Evolutionary conservation across 2,888 invertebrate genomes (phyloP), one percentile per base, ranked within the genome.

Genomic region (Drosophila affinis): DNA sequence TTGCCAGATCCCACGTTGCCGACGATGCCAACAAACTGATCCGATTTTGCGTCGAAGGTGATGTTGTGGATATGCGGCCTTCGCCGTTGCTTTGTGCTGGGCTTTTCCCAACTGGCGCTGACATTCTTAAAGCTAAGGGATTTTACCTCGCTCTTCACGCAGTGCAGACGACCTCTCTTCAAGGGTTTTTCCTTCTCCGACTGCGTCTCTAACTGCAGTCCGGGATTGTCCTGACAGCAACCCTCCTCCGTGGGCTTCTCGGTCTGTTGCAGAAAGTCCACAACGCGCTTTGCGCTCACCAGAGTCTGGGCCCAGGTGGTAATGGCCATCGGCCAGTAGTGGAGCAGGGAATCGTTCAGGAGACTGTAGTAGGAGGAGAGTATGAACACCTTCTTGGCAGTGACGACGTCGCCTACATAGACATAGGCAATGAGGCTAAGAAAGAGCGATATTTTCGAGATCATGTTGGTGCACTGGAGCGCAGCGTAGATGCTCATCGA

Each of bases 341-440:
- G 95, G 0, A 96, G 95, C 90, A 97, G 93, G 0, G 95, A 95
- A 61, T 96, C 94, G 51, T 96, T 95, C 9, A 97, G 91, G 27
- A 96, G 95, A 77, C 96, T 96, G 89, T 96, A 97, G 80, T 97
- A 95, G 0, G 97, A 95, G 44, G 96, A 95, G 47, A 96, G 93
- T n/a, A 97, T 95, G 88, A 97, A 97, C 0, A 96, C 94, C 90
- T 95, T 95, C 58, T 96, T 95, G 0, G 97, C 95, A 0, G 95
- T 95, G 1, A 97, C 93, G 18, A 83, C 74, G 75, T 95, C 93
- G 0, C 94, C 94, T 12, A 94, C 92, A 0, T 95, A 93, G 0
- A 95, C 93, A 84, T 94, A 96, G 0, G 95, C 93, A 4, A 96
- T 92, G 21, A 98, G 94, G 10, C 96, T 96, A 0, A 96, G 92